Evolutionary conservation across 92 coral and sea anemone genomes (phyloP).

Genomic region (Scolanthus callimorphus): DNA sequence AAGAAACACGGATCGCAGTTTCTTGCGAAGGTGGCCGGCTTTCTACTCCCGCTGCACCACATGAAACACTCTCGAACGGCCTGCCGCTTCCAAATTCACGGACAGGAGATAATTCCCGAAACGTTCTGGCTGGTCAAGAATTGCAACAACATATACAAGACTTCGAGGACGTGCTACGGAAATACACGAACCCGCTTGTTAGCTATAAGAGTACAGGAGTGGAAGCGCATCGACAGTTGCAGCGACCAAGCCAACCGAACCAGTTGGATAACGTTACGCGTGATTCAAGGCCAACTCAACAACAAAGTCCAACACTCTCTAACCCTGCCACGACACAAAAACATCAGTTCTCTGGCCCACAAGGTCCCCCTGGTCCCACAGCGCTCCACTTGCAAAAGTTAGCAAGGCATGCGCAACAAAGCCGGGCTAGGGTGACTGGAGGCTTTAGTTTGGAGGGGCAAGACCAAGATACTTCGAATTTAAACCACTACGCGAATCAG

Average conservation of each 20-base stretch:
- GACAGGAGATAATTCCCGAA: conserved; percentile 19
- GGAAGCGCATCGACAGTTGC: conserved; percentile 39
- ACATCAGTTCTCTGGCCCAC: conserved; percentile 14
- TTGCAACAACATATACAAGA: conserved; percentile 58
- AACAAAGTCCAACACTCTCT: conserved; percentile 6
- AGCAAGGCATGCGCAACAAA: conserved; percentile 65
- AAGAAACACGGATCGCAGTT: conserved; percentile 47
- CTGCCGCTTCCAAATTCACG: conserved; percentile 12
- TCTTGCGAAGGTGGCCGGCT: conserved; percentile 50
- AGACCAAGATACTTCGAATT: conserved; percentile 18
- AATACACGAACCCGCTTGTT: conserved; percentile 29
- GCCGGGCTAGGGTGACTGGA: conserved; percentile 10
- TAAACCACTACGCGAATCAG: conserved; percentile 8
- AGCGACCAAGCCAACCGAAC: conserved; percentile 38
- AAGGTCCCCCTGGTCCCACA: conserved; percentile 32
- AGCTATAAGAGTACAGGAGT: conserved; percentile 25
- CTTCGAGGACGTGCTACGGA: conserved; percentile 68
- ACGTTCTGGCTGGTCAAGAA: conserved; percentile 42
- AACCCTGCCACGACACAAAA: conserved; percentile 16
- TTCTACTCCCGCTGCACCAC: conserved; percentile 9
- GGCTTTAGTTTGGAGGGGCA: conserved; percentile 24
- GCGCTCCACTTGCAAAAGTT: conserved; percentile 76
- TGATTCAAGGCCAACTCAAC: conserved; percentile 19
- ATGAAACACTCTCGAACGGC: conserved; percentile 26
- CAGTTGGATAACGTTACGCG: conserved; percentile 23